A percentile compares a stretch with the other conserved stretches of the same genome.
phyloP scores from a whole-genome alignment of 2,113 vertebrate species.

The Thinocorus orbignyianus region DNA sequence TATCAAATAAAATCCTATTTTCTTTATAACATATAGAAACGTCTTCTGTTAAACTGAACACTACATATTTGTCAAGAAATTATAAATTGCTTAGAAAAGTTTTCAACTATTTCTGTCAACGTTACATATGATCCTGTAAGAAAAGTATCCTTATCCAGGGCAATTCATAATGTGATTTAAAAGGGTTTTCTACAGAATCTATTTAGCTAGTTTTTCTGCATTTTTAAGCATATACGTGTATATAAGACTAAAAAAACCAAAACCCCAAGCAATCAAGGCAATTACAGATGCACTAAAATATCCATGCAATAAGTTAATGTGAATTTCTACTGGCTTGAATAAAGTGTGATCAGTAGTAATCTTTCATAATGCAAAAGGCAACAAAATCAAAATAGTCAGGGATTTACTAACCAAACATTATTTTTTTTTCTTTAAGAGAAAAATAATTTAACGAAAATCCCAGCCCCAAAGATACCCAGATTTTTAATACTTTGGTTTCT shows the following conservation, averaged over 20 bases:
- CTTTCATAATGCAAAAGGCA: not conserved
- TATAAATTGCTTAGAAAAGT: not conserved
- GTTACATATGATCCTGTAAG: not conserved
- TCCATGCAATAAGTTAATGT: not conserved
- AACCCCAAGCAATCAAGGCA: not conserved
- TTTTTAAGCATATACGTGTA: not conserved
- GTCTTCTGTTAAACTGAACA: not conserved
- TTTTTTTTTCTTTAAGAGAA: not conserved
- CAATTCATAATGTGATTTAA: not conserved
- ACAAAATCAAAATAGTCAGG: not conserved
- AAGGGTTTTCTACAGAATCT: not conserved
- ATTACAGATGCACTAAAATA: not conserved
- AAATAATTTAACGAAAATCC: not conserved
- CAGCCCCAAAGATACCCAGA: not conserved
- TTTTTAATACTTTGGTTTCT: not conserved
- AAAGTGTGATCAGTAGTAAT: not conserved
- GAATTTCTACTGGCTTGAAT: not conserved
- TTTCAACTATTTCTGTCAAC: not conserved
- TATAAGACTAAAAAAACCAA: not conserved
- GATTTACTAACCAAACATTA: not conserved
- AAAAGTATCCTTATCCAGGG: not conserved
- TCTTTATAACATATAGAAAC: not conserved
- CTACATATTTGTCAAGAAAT: not conserved
- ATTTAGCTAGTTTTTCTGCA: not conserved
- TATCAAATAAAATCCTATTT: not conserved